Conservation (phyloP, 2,797 vertebrate species). For the Oreortyx pictus region DNA sequence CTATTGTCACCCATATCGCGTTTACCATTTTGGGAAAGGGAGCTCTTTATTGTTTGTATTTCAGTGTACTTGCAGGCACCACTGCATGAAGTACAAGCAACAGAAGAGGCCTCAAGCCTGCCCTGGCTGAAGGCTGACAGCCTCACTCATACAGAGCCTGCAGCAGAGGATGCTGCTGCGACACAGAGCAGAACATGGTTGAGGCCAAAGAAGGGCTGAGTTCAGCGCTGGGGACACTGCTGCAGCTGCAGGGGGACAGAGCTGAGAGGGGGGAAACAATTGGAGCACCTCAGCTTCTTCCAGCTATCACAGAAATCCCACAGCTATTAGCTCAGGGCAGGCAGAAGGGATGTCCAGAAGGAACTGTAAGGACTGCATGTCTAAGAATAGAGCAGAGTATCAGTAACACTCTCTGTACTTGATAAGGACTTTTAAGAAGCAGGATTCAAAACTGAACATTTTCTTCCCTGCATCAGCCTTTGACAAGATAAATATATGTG, state of each 20-base stretch:
- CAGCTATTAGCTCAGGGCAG: not conserved
- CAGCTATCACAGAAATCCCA: not conserved
- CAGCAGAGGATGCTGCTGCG: not conserved
- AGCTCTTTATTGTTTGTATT: not conserved
- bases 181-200: not conserved
- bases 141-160: accelerated
- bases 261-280: not conserved
- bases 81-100: not conserved
- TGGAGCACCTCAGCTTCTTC: not conserved
- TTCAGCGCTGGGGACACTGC: accelerated
- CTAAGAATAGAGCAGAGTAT: not conserved
- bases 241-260: accelerated
- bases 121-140: not conserved
- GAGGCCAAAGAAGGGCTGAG: not conserved
- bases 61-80: not conserved
- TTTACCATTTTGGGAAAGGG: not conserved
- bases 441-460: constrained; percentile 8
- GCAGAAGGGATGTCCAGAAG: not conserved
- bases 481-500: constrained; percentile 51
- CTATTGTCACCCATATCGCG: not conserved
- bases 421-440: constrained; percentile 6
- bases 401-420: not conserved
- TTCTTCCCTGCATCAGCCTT: constrained; percentile 3
- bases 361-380: not conserved
- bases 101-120: not conserved